These are phyloP conservation scores for Caenorhabditis uteleia DNA, from an alignment of 2,888 invertebrate genomes.

Conservation along the genomic window DNA sequence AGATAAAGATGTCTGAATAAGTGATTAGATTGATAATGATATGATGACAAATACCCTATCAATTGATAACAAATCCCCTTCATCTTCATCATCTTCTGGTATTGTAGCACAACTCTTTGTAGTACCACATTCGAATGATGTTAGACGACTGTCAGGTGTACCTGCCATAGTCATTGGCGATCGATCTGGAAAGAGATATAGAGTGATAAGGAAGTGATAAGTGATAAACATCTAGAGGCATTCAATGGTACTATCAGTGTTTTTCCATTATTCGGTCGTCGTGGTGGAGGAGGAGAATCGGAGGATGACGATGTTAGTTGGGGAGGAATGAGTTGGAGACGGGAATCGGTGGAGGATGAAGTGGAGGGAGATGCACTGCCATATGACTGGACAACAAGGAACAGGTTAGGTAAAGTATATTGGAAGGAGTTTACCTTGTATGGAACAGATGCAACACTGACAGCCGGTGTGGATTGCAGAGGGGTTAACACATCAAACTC, in stretches of 20 bases:
- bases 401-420: background rate
- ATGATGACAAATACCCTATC: constrained; percentile 46
- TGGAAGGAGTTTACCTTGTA: constrained; percentile 12
- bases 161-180: constrained; percentile 47
- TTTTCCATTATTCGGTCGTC: constrained; percentile 43
- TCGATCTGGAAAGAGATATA: constrained; percentile 40
- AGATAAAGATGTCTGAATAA: constrained; percentile 45
- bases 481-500: constrained; percentile 66
- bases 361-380: constrained; percentile 25
- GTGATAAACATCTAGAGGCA: constrained; percentile 48
- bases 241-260: constrained; percentile 63
- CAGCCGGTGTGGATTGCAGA: constrained; percentile 54
- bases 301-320: constrained; percentile 28
- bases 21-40: background rate
- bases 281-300: constrained; percentile 44
- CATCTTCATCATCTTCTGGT: constrained; percentile 62
- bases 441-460: constrained; percentile 14
- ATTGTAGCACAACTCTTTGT: constrained; percentile 66
- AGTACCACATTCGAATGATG: constrained; percentile 62
- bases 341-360: constrained; percentile 25
- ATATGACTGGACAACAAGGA: constrained; percentile 16
- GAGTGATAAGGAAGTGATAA: background rate
- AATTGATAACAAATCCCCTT: constrained; percentile 62
- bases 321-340: constrained; percentile 29
- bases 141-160: constrained; percentile 64